Conservation (phyloP, 2,797 vertebrate genomes). For the Sphaeramia orbicularis region DNA sequence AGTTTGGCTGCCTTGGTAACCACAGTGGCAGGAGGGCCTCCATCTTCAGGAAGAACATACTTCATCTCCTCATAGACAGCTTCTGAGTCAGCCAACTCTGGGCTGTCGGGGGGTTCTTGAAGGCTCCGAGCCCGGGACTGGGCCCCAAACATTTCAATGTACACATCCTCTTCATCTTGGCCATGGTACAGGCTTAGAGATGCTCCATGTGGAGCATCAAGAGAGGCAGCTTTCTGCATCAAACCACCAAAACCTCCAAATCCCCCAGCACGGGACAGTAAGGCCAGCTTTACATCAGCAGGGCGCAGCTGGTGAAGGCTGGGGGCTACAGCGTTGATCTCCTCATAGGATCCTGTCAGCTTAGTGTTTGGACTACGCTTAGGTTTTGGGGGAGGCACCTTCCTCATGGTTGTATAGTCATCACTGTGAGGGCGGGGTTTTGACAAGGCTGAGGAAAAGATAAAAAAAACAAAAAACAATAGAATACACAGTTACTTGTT, state of each 20-base stretch:
- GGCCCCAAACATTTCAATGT: slow-evolving; percentile 95
- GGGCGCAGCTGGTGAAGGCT: slow-evolving; percentile 85
- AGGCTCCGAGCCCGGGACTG: slow-evolving; percentile 79
- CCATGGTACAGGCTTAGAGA: slow-evolving; percentile 81
- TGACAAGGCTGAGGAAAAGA: slow-evolving; percentile 81
- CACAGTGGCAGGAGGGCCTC: slow-evolving; percentile 49
- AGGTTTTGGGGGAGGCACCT: slow-evolving; percentile 96
- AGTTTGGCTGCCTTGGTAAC: slow-evolving; percentile 73
- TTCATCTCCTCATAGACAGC: slow-evolving; percentile 99
- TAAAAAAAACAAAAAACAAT: slow-evolving; percentile 17
- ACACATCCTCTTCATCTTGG: slow-evolving; percentile 91
- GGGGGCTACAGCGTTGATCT: slow-evolving; percentile 86
- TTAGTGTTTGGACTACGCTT: slow-evolving; percentile 97
- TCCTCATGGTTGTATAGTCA: slow-evolving; percentile 96
- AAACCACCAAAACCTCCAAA: slow-evolving; percentile 75
- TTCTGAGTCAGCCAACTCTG: slow-evolving; percentile 88
- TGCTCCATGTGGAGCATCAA: slow-evolving; percentile 82
- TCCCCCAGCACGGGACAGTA: slow-evolving; percentile 80
- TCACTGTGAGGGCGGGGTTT: slow-evolving; percentile 97
- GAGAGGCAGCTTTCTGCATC: slow-evolving; percentile 83
- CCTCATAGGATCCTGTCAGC: slow-evolving; percentile 94
- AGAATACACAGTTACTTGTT: too few species aligned
- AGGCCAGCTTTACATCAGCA: slow-evolving; percentile 84
- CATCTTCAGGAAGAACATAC: slow-evolving; percentile 89
- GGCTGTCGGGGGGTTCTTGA: slow-evolving; percentile 84